Percentiles rank a stretch among this genome's conserved stretches.
Conservation (phyloP, 2,888 invertebrate species). For the Nomada flava region DNA sequence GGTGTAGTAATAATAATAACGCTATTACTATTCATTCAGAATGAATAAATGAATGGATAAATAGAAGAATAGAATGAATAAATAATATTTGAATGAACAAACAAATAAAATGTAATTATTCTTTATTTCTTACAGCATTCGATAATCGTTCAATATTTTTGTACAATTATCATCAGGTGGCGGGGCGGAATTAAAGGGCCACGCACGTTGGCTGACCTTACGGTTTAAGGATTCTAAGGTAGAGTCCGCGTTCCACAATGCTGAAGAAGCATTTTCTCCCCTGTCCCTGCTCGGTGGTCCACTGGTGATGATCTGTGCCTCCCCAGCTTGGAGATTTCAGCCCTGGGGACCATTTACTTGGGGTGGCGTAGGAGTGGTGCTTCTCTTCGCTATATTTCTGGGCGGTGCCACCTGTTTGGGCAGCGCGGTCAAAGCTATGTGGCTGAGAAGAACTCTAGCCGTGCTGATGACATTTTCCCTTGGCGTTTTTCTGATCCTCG, state of each 20-base stretch:
- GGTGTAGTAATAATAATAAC: too few relatives aligned
- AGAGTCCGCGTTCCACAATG: slow-evolving; percentile 88
- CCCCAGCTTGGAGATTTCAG: slow-evolving; percentile 81
- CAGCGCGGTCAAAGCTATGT: slow-evolving; percentile 81
- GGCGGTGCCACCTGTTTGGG: slow-evolving; percentile 82
- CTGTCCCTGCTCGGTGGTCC: slow-evolving; percentile 88
- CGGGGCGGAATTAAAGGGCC: slow-evolving; percentile 87
- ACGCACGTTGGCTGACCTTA: slow-evolving; percentile 88
- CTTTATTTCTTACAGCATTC: too few relatives aligned
- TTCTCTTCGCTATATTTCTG: slow-evolving; percentile 79
- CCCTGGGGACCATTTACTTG: slow-evolving; percentile 83
- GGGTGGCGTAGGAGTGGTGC: slow-evolving; percentile 81
- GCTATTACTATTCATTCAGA: too few relatives aligned
- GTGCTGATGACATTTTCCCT: slow-evolving; percentile 81
- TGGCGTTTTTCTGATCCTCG: slow-evolving; percentile 79
- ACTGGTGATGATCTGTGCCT: slow-evolving; percentile 86
- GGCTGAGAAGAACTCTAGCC: slow-evolving; percentile 81
- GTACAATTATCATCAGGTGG: slow-evolving; percentile 80
- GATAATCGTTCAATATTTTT: too few relatives aligned
- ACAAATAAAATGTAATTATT: too few relatives aligned
- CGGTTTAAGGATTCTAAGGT: slow-evolving; percentile 88
- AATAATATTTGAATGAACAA: too few relatives aligned
- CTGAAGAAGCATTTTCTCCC: slow-evolving; percentile 88
- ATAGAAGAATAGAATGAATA: too few relatives aligned
- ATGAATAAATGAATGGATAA: too few relatives aligned